Base-by-base conservation (phyloP, 1,140 invertebrate genomes). In the Heliconius nattereri region DNA sequence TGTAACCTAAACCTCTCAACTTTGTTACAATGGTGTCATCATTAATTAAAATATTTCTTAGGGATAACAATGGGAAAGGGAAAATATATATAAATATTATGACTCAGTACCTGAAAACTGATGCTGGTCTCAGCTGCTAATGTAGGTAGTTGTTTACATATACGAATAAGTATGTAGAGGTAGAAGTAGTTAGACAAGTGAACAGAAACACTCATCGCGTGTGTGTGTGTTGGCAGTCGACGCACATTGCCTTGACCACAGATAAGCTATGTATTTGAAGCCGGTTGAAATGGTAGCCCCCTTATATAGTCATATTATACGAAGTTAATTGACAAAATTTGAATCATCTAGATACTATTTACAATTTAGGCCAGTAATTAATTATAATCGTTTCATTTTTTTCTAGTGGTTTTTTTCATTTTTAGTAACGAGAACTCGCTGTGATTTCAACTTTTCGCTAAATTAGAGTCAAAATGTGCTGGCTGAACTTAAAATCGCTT, bases 71-170 rank as follows among this genome's bases (percentile, higher is more conserved):
- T 54, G 52, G n/a, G n/a, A n/a, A n/a, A n/a, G n/a, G n/a, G n/a
- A n/a, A n/a, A n/a, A n/a, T n/a, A n/a, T n/a, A 54, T 57, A 57
- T n/a, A 57, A 57, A 57, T 60, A 60, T 60, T 60, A 60, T 60
- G n/a, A 23, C 54, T 60, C 20, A 9, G 7, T 57, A 20, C 54
- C 54, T 60, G 54, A 60, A 60, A 60, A 60, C 54, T 60, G 54
- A 60, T 60, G 2, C 54, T 9, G n/a, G 54, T 60, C 54, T 60
- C 54, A 60, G 49, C 49, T 7, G 19, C 20, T 60, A 60, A 45
- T 45, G 13, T 16, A 66, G 9, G 40, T 16, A 66, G 9, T 29
- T 6, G 60, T 29, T 13, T 16, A 66, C 60, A 57, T 66, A 57
- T 3, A 7, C 32, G 0, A 7, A 60, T n/a, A 11, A 23, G 13